Evolutionary conservation across 1,140 invertebrate species (phyloP), one percentile per base, ranked within the genome.

Genomic region (Zaprionus camerounensis): DNA sequence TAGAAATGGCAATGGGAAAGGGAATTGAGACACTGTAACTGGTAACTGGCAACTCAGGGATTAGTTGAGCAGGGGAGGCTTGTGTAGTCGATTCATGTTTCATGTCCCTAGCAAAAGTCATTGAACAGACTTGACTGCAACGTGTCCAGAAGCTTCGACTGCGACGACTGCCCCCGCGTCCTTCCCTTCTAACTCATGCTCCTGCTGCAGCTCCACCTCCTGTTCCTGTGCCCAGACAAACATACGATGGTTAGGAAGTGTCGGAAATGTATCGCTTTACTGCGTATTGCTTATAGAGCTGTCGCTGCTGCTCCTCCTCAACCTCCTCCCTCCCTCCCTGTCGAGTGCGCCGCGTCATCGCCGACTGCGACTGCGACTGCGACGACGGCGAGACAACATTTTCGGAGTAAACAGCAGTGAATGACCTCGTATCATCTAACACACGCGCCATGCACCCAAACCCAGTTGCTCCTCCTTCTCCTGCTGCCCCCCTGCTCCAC

Each of bases 401-500:
- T 90, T 88, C 46, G 84, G 67, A 90, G 86, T 90, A 85, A 81
- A 90, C 81, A 90, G 76, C 90, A 91, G 90, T 91, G 90, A 91
- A 91, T 91, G 90, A 91, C 90, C 90, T 91, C 85, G 91, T 91
- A 91, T 91, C 82, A 91, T 91, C 82, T 90, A 86, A 83, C 76
- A 91, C 90, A 91, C 90, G 90, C 90, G 82, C 90, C 76, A 81
- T 61, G 81, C 79, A 81, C 84, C 80, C 85, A 91, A 82, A 91
- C 82, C 76, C 63, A 44, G 36, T 55, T 20, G 62, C 28, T 22
- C 12, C 59, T 64, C 13, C 49, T 49, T 3, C 34, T 15, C 22
- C 38, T 41, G 5, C 9, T 15, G 31, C 12, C 9, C 20, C 3
- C 46, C 3, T 55, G 12, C 28, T 7, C 24, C 51, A 78, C 81